Conservation (phyloP, 2,888 invertebrate genomes). For the Linhomoeus sp. region DNA sequence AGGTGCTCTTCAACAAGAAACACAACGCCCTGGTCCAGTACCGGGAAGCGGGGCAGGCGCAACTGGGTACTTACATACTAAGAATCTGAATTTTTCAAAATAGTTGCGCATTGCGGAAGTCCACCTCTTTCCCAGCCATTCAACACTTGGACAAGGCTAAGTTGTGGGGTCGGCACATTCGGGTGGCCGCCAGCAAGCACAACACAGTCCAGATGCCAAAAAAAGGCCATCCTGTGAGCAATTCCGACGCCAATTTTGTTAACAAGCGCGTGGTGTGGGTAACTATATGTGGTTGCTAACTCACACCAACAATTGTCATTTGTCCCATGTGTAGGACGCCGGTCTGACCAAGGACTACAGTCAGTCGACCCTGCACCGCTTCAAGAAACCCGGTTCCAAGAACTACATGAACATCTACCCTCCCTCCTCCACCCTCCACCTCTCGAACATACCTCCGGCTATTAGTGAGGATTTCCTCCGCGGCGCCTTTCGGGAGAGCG, state of each 20-base stretch:
- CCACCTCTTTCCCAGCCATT: slow-evolving; percentile 28
- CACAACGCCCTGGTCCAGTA: slow-evolving; percentile 97
- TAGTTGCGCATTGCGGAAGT: too few species aligned
- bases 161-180: slow-evolving; percentile 86
- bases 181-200: slow-evolving; percentile 95
- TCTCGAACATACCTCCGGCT: slow-evolving; percentile 86
- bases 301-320: too few species aligned
- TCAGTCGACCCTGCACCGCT: slow-evolving; percentile 78
- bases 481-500: slow-evolving; percentile 32
- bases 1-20: slow-evolving; percentile 99
- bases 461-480: slow-evolving; percentile 36
- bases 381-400: slow-evolving; percentile 99
- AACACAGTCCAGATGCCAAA: slow-evolving; percentile 95
- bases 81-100: too few species aligned
- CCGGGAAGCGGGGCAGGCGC: slow-evolving; percentile 94
- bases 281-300: too few species aligned
- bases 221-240: slow-evolving; percentile 79
- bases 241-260: too few species aligned
- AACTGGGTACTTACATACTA: too few species aligned
- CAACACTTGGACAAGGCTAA: slow-evolving; percentile 85
- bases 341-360: slow-evolving; percentile 96
- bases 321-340: slow-evolving; percentile 54
- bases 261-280: too few species aligned
- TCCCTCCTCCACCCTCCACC: slow-evolving; percentile 89
- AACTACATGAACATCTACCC: slow-evolving; percentile 99